Percentiles rank a stretch among this genome's conserved stretches.
Conservation (phyloP, 2,113 vertebrate species). For the Delphinapterus leucas region DNA sequence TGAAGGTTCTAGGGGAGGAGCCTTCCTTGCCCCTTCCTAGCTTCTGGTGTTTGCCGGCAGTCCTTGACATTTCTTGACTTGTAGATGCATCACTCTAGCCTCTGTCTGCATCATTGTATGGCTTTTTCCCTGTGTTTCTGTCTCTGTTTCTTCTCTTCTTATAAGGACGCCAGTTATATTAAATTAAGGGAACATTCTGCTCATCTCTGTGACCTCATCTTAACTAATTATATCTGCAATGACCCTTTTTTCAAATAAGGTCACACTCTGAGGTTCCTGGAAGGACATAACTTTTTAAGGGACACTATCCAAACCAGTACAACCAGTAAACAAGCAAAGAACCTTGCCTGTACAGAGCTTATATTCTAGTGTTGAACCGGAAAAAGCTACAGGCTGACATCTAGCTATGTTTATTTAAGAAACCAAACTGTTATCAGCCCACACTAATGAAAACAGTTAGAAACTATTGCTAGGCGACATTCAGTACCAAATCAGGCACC, state of each 20-base stretch:
- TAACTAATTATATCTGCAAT: too few species aligned
- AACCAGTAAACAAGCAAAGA: background rate
- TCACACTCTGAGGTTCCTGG: too few species aligned
- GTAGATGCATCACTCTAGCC: background rate
- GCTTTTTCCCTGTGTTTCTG: background rate
- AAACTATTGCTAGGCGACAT: background rate
- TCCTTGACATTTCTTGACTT: background rate
- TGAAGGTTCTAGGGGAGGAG: background rate
- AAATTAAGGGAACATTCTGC: too few species aligned
- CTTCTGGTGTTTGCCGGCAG: background rate
- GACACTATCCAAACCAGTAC: background rate
- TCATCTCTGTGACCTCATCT: too few species aligned
- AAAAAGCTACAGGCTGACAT: background rate
- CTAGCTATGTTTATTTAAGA: conserved; percentile 18
- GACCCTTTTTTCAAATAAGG: too few species aligned
- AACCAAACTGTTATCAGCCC: background rate
- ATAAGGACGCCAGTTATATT: too few species aligned
- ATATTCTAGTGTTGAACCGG: background rate
- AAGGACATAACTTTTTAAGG: too few species aligned
- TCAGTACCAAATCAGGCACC: background rate
- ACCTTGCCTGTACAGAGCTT: background rate
- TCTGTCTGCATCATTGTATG: background rate
- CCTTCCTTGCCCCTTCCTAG: background rate
- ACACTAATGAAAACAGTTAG: background rate
- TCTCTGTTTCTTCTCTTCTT: background rate